Percentiles rank a stretch among this genome's conserved stretches.
phyloP scores from a whole-genome alignment of 2,113 vertebrate species.

The Eudyptes chrysolophus region DNA sequence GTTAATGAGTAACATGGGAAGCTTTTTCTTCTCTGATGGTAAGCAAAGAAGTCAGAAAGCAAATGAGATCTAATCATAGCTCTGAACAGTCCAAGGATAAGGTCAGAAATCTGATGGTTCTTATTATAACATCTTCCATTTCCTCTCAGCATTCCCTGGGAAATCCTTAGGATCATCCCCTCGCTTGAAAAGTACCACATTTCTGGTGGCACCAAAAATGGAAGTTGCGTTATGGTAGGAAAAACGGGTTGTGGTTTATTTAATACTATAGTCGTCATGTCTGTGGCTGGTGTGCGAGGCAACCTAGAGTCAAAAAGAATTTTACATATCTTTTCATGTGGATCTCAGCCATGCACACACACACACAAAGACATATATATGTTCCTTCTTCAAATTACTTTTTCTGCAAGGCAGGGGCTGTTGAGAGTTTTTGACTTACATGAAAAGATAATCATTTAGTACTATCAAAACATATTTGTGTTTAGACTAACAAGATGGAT shows the following conservation, averaged over 20 bases:
- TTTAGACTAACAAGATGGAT: background rate
- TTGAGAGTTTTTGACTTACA: background rate
- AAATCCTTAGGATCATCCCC: conserved; percentile 14
- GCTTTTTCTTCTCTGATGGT: background rate
- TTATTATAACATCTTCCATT: background rate
- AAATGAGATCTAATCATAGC: background rate
- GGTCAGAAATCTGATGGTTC: background rate
- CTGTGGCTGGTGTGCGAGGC: background rate
- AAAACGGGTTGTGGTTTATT: background rate
- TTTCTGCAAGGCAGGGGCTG: background rate
- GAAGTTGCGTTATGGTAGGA: background rate
- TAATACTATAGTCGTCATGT: background rate
- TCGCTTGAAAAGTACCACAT: background rate
- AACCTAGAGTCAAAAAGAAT: background rate
- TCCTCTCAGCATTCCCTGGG: background rate
- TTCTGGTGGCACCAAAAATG: background rate
- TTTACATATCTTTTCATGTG: background rate
- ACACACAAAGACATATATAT: background rate
- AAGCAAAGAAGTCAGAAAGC: background rate
- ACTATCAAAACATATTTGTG: background rate
- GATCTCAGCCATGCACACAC: background rate
- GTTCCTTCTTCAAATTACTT: background rate
- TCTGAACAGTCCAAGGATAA: background rate
- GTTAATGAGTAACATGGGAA: background rate
- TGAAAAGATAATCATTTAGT: background rate